These are phyloP conservation scores for Austrofundulus limnaeus DNA, from an alignment of 2,113 vertebrate species.

Conservation along the genomic window DNA sequence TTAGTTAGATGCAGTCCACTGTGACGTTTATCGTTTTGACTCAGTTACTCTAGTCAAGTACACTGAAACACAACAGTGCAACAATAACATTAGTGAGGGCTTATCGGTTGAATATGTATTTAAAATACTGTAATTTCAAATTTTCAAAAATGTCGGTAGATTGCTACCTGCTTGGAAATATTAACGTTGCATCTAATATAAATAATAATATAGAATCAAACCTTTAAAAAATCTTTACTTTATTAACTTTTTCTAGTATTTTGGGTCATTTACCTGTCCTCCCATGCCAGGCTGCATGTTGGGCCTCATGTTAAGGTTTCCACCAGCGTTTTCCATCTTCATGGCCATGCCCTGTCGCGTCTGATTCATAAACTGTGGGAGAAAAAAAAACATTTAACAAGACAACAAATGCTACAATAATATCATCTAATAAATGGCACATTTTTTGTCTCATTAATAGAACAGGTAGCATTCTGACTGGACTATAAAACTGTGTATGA, in stretches of 20 bases:
- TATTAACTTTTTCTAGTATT: background rate
- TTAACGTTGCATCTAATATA: too few relatives aligned
- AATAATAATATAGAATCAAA: too few relatives aligned
- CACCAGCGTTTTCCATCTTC: constrained; percentile 87
- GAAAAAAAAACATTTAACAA: constrained; percentile 21
- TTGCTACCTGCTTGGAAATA: too few relatives aligned
- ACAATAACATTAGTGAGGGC: too few relatives aligned
- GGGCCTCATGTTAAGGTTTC: constrained; percentile 82
- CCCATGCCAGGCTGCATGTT: constrained; percentile 80
- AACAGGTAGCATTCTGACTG: background rate
- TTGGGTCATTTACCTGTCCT: constrained; percentile 78
- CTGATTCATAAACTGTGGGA: constrained; percentile 93
- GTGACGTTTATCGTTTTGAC: background rate
- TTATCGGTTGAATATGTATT: too few relatives aligned
- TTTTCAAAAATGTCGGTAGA: too few relatives aligned
- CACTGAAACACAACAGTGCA: background rate
- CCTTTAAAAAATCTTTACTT: constrained; percentile 1
- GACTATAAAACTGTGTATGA: too few relatives aligned
- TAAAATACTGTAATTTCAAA: too few relatives aligned
- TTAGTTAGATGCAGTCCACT: background rate
- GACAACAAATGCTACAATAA: background rate
- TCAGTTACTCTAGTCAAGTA: background rate
- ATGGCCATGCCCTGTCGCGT: constrained; percentile 87
- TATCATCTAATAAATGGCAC: background rate
- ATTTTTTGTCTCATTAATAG: too few relatives aligned